Conservation (phyloP, 2,113 vertebrate genomes). For the Pterocles gutturalis region DNA sequence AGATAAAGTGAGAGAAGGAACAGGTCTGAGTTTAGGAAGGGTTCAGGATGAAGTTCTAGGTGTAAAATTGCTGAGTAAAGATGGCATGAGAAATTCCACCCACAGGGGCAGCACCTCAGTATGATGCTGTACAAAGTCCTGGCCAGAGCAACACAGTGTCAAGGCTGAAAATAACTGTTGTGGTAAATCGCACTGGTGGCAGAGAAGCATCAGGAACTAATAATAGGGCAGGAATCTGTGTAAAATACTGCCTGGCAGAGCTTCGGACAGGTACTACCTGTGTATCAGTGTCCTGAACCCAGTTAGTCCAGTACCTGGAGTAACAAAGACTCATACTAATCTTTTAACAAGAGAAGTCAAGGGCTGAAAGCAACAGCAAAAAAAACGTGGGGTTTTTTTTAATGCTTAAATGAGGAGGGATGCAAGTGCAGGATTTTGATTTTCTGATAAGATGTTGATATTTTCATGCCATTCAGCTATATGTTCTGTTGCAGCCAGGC, state of each 20-base stretch:
- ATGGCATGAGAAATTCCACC: neutral
- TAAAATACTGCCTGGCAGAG: neutral
- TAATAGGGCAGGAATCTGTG: neutral
- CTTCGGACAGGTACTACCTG: neutral
- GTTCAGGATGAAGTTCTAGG: neutral
- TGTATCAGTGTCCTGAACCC: neutral
- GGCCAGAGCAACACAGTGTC: neutral
- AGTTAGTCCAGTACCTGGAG: neutral
- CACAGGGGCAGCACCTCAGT: neutral
- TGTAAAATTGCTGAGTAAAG: slow-evolving; percentile 1
- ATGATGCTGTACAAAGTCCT: neutral
- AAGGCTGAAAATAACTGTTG: neutral
- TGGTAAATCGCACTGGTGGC: neutral
- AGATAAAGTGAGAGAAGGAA: neutral
- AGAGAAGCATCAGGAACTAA: neutral
- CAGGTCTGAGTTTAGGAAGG: neutral
- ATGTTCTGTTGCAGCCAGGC: neutral
- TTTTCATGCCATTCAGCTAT: neutral
- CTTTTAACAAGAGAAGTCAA: neutral
- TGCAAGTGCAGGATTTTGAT: neutral
- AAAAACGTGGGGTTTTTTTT: neutral
- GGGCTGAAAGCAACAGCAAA: neutral
- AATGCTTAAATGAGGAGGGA: neutral
- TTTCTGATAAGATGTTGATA: neutral
- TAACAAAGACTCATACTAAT: neutral